Conservation (phyloP, 2,888 invertebrate genomes). For the Leptodirus hochenwartii region DNA sequence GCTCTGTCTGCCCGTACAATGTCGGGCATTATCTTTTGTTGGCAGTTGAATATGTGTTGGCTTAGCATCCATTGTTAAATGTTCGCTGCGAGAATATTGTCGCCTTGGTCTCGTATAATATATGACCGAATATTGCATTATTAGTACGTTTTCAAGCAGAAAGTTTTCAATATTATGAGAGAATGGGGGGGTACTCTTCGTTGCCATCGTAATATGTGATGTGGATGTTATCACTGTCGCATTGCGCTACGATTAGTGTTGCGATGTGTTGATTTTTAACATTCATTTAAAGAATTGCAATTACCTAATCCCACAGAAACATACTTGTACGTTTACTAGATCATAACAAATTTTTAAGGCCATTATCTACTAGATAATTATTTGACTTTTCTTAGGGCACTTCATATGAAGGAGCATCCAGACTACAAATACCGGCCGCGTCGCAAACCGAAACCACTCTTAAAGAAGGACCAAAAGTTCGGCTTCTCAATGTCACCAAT, state of each 20-base stretch:
- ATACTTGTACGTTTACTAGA: background rate
- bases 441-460: slow-evolving; percentile 68
- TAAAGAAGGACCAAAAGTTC: slow-evolving; percentile 63
- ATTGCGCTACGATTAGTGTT: too few species aligned
- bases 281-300: background rate
- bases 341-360: background rate
- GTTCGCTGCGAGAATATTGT: too few species aligned
- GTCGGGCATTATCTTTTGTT: slow-evolving; percentile 30
- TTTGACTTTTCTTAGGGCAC: slow-evolving; percentile 42
- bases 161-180: too few species aligned
- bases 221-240: too few species aligned
- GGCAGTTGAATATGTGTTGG: slow-evolving; percentile 29
- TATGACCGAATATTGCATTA: too few species aligned
- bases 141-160: too few species aligned
- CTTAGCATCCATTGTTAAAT: too few species aligned
- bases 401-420: slow-evolving; percentile 87
- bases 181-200: too few species aligned
- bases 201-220: too few species aligned
- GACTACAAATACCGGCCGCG: slow-evolving; percentile 84
- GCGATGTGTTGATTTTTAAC: too few species aligned
- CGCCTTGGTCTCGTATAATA: too few species aligned
- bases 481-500: slow-evolving; percentile 48
- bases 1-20: slow-evolving; percentile 17
- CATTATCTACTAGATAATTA: background rate
- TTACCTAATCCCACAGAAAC: background rate